phyloP scores from a whole-genome alignment of 2,888 invertebrate genomes.

The Pharmacophagus antenor region DNA sequence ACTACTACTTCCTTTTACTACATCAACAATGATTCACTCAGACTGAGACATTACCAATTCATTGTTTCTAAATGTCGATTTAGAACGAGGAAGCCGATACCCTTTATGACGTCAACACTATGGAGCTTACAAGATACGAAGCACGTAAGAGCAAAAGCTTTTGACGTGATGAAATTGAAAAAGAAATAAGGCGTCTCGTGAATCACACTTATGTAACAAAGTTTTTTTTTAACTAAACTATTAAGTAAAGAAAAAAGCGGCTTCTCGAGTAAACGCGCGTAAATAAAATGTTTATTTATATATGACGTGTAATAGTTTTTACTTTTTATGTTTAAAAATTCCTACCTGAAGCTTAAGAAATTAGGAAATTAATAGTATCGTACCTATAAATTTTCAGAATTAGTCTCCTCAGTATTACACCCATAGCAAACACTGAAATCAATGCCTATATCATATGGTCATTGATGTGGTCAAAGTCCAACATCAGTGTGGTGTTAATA shows the following conservation, averaged over 20 bases:
- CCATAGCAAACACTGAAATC: too few species aligned
- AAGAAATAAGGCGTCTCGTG: neutral
- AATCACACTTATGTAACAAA: neutral
- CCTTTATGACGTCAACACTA: constrained; percentile 13
- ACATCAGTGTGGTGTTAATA: neutral
- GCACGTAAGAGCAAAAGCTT: constrained; percentile 11
- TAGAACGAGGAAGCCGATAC: constrained; percentile 8
- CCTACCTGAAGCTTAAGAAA: too few species aligned
- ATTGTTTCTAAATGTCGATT: constrained; percentile 22
- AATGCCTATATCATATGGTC: neutral
- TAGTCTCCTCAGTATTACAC: too few species aligned
- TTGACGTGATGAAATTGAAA: neutral
- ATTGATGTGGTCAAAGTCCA: neutral
- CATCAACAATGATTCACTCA: constrained; percentile 19
- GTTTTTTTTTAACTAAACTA: too few species aligned
- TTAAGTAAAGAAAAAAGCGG: too few species aligned
- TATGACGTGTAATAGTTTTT: too few species aligned
- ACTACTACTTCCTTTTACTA: neutral
- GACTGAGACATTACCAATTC: constrained; percentile 8
- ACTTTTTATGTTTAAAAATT: too few species aligned
- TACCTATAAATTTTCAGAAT: too few species aligned
- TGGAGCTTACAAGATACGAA: constrained; percentile 17
- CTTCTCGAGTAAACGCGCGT: too few species aligned
- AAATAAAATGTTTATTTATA: too few species aligned
- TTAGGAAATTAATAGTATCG: too few species aligned